These are phyloP conservation scores for Perca schrenkii DNA, from an alignment of 2,113 vertebrate genomes.

Conservation along the genomic window DNA sequence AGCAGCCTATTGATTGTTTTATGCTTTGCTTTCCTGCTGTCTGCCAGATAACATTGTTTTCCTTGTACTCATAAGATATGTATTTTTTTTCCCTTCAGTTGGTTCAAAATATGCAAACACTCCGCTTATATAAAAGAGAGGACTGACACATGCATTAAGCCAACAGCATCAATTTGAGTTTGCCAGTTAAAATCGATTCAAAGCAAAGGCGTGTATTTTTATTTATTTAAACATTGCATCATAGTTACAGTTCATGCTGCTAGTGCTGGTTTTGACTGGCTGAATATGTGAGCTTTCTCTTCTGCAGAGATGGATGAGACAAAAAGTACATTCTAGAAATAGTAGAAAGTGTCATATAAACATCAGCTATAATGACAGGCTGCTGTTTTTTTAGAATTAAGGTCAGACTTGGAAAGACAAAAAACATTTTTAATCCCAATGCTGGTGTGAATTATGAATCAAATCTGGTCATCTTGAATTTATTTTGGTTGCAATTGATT, in stretches of 20 bases:
- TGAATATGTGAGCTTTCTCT: neutral
- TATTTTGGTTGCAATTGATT: neutral
- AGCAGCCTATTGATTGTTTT: conserved; percentile 3
- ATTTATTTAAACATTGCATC: neutral
- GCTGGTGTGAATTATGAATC: neutral
- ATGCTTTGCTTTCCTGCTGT: neutral
- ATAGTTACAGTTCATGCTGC: neutral
- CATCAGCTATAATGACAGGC: neutral
- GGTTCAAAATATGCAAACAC: conserved; percentile 7
- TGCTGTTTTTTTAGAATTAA: neutral
- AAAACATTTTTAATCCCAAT: too few species aligned
- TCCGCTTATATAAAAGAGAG: neutral
- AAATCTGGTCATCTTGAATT: neutral
- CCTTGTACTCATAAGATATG: neutral
- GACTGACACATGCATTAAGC: neutral
- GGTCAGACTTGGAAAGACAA: neutral
- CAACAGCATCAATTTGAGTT: neutral
- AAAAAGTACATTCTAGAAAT: neutral
- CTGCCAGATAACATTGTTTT: neutral
- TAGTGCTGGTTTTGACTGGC: too few species aligned
- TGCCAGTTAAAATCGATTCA: neutral
- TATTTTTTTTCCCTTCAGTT: neutral
- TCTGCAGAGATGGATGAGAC: neutral
- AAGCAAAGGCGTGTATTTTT: neutral
- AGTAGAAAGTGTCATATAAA: neutral